Evolutionary conservation across 2,113 vertebrate genomes (phyloP).

Genomic region (human): GRCh38 chr17:66969501-66970000

Average conservation of each 20-base stretch:
- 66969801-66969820: background rate
- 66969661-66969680: fast-evolving
- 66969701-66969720: background rate
- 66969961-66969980: background rate
- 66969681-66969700: background rate
- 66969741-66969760: background rate
- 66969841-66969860: background rate
- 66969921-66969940: background rate
- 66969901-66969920: background rate
- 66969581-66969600: background rate
- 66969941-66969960: background rate
- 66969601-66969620: background rate
- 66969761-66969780: background rate
- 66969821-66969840: background rate
- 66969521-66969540: fast-evolving
- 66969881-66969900: background rate
- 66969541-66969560: background rate
- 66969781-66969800: background rate
- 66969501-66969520: background rate
- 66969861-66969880: background rate
- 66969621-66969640: background rate
- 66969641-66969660: background rate
- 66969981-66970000: fast-evolving
- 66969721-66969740: too few species aligned
- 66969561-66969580: background rate